Conservation (phyloP, 35 echinoderm and acorn worm genomes). For the Ptychodera flava region DNA sequence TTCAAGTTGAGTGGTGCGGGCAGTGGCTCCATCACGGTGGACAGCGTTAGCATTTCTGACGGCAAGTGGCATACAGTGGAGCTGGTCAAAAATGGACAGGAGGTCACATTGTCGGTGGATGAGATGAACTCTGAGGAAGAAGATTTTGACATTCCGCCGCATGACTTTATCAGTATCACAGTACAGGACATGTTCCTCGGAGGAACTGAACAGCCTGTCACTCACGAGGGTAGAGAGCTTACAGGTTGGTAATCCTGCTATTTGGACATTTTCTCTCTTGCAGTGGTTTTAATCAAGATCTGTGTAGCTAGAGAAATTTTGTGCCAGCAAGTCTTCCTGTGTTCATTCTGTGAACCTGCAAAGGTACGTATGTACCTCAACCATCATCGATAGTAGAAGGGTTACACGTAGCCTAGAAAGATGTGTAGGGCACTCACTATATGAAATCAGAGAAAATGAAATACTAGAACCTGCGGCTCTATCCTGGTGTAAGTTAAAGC, state of each 20-base stretch:
- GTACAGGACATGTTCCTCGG: constrained; percentile 47
- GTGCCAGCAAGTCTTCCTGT: not conserved
- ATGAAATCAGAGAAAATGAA: too few relatives aligned
- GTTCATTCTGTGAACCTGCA: not conserved
- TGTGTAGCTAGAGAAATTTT: not conserved
- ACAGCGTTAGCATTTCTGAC: constrained; percentile 8
- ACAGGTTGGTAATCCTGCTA: too few relatives aligned
- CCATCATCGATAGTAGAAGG: too few relatives aligned
- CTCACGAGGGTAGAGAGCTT: constrained; percentile 48
- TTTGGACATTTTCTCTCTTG: too few relatives aligned
- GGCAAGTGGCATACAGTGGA: constrained; percentile 80
- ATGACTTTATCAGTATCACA: constrained; percentile 61
- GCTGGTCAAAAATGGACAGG: constrained; percentile 20
- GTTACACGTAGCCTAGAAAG: too few relatives aligned
- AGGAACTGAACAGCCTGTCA: constrained; percentile 36
- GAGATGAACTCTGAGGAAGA: constrained; percentile 19
- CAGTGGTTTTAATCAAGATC: constrained; percentile 18
- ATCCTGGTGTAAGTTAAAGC: too few relatives aligned
- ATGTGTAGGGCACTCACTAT: too few relatives aligned
- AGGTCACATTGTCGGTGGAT: constrained; percentile 47
- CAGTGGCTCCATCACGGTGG: constrained; percentile 36
- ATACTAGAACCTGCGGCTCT: too few relatives aligned
- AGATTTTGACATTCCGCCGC: constrained; percentile 37
- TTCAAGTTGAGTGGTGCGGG: constrained; percentile 34
- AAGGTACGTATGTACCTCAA: too few relatives aligned